Conservation (phyloP, 2,113 vertebrate species). For the Azemiops feae region DNA sequence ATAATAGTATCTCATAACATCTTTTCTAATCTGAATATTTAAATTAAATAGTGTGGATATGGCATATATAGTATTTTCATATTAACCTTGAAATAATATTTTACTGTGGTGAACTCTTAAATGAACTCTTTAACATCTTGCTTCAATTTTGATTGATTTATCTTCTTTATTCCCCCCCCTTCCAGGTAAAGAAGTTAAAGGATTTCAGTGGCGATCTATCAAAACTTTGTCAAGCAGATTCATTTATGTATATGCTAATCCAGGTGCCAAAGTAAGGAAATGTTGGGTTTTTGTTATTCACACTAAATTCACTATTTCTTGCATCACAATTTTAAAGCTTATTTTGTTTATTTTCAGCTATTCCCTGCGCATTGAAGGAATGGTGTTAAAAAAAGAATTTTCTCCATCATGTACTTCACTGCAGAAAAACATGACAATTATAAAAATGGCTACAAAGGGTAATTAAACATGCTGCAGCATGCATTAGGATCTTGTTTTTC, state of each 20-base stretch:
- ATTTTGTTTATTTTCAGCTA: slow-evolving; percentile 76
- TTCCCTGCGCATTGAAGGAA: slow-evolving; percentile 90
- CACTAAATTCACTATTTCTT: slow-evolving; percentile 6
- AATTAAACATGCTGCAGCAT: slow-evolving; percentile 55
- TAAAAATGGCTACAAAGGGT: slow-evolving; percentile 88
- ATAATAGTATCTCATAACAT: not conserved
- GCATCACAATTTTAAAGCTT: slow-evolving; percentile 33
- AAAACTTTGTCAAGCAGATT: slow-evolving; percentile 93
- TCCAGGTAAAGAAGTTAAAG: slow-evolving; percentile 87
- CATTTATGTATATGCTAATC: slow-evolving; percentile 90
- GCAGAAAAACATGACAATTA: slow-evolving; percentile 81
- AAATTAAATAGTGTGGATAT: not conserved
- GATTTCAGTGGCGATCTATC: slow-evolving; percentile 85
- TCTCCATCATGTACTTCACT: slow-evolving; percentile 82
- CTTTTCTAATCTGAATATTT: not conserved
- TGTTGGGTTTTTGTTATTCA: slow-evolving; percentile 31
- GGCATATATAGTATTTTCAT: not conserved
- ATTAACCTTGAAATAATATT: not conserved
- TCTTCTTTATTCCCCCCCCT: slow-evolving; percentile 19
- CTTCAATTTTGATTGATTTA: slow-evolving; percentile 35
- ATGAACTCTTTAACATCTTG: not conserved
- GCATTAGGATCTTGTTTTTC: slow-evolving; percentile 54
- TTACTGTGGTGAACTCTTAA: not conserved
- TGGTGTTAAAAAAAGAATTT: slow-evolving; percentile 92
- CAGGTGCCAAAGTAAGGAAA: slow-evolving; percentile 89